Conservation (phyloP, 2,888 invertebrate species). For the Branchipolynoe longqiensis region DNA sequence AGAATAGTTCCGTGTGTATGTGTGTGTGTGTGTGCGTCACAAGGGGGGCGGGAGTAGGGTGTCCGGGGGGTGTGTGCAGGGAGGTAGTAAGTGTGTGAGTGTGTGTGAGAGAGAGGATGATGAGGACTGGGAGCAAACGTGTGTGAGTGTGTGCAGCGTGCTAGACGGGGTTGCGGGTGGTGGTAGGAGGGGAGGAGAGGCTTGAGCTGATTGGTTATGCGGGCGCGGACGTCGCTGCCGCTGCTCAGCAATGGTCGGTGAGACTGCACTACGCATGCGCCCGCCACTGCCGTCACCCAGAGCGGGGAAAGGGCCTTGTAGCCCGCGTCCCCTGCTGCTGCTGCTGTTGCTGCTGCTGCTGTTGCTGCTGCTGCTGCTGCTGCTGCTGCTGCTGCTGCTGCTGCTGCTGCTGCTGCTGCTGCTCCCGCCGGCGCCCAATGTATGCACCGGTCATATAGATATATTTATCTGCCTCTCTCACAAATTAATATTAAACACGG, state of each 20-base stretch:
- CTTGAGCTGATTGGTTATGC: not conserved
- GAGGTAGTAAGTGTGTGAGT: not conserved
- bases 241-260: too few relatives aligned
- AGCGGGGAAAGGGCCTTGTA: not conserved
- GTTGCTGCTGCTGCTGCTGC: not conserved
- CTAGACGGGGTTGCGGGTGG: constrained; percentile 16
- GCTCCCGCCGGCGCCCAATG: not conserved
- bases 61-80: not conserved
- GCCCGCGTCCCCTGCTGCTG: too few relatives aligned
- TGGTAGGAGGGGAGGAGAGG: too few relatives aligned
- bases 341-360: too few relatives aligned
- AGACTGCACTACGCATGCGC: too few relatives aligned
- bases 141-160: too few relatives aligned
- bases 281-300: not conserved
- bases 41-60: not conserved
- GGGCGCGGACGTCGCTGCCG: not conserved
- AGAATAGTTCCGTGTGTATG: not conserved
- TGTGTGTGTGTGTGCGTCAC: not conserved
- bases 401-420: not conserved
- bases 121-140: not conserved
- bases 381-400: not conserved
- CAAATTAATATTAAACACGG: constrained; percentile 58
- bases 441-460: not conserved
- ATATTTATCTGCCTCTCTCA: constrained; percentile 44
- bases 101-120: not conserved